A percentile compares a stretch with the other conserved stretches of the same genome.
phyloP scores from a whole-genome alignment of 2,797 vertebrate genomes.

The Centroberyx gerrardi region DNA sequence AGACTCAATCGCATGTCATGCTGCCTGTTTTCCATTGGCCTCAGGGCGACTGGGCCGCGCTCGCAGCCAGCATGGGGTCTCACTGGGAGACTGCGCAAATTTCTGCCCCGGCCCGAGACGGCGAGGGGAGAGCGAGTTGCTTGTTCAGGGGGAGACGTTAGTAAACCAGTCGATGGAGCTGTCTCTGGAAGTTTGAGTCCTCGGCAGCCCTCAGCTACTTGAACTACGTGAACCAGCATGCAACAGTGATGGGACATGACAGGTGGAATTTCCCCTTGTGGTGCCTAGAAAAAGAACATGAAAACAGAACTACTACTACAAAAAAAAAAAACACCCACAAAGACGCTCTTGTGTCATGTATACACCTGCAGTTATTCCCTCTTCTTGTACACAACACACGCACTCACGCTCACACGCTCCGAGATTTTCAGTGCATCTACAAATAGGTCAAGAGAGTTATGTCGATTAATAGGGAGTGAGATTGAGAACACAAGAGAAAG shows the following conservation, averaged over 20 bases:
- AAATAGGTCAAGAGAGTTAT: not conserved
- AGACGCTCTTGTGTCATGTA: not conserved
- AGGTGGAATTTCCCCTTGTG: constrained; percentile 61
- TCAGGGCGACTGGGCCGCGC: constrained; percentile 22
- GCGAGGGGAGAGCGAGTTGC: constrained; percentile 19
- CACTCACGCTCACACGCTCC: not conserved
- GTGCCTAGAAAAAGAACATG: constrained; percentile 23
- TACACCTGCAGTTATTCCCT: not conserved
- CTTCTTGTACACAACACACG: not conserved
- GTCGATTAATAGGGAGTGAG: not conserved
- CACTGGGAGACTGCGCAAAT: constrained; percentile 40
- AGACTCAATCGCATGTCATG: constrained; percentile 56
- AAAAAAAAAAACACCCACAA: constrained; percentile 18
- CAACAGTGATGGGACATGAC: constrained; percentile 85
- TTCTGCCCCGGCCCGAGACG: constrained; percentile 25
- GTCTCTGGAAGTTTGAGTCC: constrained; percentile 76
- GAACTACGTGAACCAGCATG: constrained; percentile 78
- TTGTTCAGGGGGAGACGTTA: constrained; percentile 40
- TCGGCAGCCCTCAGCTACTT: constrained; percentile 78
- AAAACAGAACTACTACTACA: constrained; percentile 13
- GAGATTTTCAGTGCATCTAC: not conserved
- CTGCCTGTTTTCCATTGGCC: constrained; percentile 53
- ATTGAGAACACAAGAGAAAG: constrained; percentile 15
- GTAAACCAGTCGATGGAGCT: constrained; percentile 72
- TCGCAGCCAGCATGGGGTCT: constrained; percentile 32